Percentiles rank a stretch among this genome's conserved stretches.
Evolutionary conservation across 2,797 vertebrate genomes (phyloP).

Genomic region (Phataginus tricuspis): DNA sequence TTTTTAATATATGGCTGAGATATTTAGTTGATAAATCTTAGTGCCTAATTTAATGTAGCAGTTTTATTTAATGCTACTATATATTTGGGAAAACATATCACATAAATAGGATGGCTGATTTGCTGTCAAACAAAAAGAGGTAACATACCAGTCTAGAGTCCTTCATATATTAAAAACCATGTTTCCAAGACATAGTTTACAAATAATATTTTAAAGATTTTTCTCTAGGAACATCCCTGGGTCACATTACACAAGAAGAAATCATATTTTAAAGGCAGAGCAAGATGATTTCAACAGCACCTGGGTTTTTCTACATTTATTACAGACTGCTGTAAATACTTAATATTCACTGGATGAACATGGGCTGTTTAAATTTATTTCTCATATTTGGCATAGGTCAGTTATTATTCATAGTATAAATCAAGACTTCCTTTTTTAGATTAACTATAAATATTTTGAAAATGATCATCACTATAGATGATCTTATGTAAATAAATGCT

Average conservation of each 20-base stretch:
- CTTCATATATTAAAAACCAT: background rate
- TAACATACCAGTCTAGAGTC: background rate
- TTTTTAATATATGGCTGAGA: background rate
- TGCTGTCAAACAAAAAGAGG: background rate
- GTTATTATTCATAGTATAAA: conserved; percentile 48
- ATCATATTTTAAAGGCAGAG: conserved; percentile 58
- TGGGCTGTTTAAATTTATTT: conserved; percentile 61
- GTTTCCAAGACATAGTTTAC: conserved; percentile 32
- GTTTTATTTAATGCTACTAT: background rate
- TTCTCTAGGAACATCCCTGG: conserved; percentile 30
- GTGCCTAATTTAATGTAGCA: background rate
- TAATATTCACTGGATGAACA: conserved; percentile 64
- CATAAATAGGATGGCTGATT: background rate
- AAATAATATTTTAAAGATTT: conserved; percentile 60
- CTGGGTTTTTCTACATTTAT: conserved; percentile 66
- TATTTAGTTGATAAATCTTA: background rate
- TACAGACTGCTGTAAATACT: conserved; percentile 51
- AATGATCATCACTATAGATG: conserved; percentile 53
- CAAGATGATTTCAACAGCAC: conserved; percentile 7
- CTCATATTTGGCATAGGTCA: background rate
- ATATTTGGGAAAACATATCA: background rate
- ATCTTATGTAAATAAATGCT: conserved; percentile 43
- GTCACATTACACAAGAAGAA: conserved; percentile 41
- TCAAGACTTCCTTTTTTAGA: background rate
- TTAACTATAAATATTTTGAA: conserved; percentile 31